Evolutionary conservation across 2,113 vertebrate genomes (phyloP).

Genomic region (human (Homo sapiens)): DNA sequence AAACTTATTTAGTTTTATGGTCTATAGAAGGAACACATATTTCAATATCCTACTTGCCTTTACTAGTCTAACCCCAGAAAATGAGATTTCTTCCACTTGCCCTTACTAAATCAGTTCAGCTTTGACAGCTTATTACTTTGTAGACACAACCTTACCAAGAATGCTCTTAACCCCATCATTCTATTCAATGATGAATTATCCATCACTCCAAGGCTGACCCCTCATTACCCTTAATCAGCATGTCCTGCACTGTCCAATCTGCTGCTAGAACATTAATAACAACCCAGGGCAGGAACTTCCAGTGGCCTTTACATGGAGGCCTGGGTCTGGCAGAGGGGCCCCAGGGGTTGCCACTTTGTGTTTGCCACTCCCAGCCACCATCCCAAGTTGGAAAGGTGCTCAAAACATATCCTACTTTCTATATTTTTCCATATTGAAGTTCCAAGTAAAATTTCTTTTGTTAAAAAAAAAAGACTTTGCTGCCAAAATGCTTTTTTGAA

Average conservation of each 20-base stretch:
- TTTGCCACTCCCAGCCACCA: not conserved
- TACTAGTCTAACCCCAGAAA: too few relatives aligned
- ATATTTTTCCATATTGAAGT: not conserved
- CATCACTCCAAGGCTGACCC: conserved; percentile 44
- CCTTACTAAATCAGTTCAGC: conserved; percentile 41
- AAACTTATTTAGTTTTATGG: not conserved
- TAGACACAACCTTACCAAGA: conserved; percentile 61
- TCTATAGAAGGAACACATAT: not conserved
- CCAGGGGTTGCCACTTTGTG: not conserved
- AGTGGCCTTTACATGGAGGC: fast-evolving
- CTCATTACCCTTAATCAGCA: not conserved
- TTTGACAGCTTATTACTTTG: conserved; percentile 56
- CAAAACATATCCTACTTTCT: not conserved
- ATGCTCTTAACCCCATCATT: conserved; percentile 62
- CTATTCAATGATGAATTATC: conserved; percentile 11
- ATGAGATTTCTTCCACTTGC: not conserved
- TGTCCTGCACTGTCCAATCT: not conserved
- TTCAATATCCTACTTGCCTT: not conserved
- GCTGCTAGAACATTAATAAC: not conserved
- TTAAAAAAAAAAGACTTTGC: not conserved
- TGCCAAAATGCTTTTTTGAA: not conserved
- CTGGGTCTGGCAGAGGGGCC: too few relatives aligned
- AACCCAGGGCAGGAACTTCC: too few relatives aligned
- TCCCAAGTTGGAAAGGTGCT: not conserved
- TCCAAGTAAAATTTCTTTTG: not conserved